Conservation (phyloP, 1,140 invertebrate genomes). For the Drosophila trapezifrons region DNA sequence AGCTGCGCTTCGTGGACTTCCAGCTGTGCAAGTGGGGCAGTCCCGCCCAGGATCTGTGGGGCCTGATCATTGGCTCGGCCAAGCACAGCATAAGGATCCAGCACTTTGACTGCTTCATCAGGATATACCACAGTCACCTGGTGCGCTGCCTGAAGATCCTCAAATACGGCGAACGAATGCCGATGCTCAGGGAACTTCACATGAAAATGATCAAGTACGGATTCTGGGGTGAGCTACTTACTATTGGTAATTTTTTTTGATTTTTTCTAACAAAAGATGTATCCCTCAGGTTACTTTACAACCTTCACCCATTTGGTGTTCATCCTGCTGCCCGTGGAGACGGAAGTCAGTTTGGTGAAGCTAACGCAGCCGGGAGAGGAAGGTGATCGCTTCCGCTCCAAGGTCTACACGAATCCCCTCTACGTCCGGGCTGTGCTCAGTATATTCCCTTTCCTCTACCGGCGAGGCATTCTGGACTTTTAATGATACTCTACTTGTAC, state of each 20-base stretch:
- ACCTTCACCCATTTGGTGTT: conserved; percentile 77
- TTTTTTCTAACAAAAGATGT: conserved; percentile 16
- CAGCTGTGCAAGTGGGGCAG: conserved; percentile 82
- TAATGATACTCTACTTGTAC: conserved; percentile 2
- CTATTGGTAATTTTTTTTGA: rapidly evolving
- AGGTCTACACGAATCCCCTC: conserved; percentile 75
- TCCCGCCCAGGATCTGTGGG: conserved; percentile 83
- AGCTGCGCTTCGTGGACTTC: conserved; percentile 84
- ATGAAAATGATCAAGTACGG: conserved; percentile 77
- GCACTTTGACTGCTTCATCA: conserved; percentile 72
- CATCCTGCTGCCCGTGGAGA: conserved; percentile 67
- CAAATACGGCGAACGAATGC: conserved; percentile 66
- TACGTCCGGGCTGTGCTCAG: conserved; percentile 65
- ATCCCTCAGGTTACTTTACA: conserved; percentile 64
- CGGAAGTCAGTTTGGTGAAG: conserved; percentile 66
- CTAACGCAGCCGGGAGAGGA: conserved; percentile 70
- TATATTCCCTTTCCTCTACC: conserved; percentile 75
- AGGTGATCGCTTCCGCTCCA: conserved; percentile 69
- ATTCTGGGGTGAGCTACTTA: conserved; percentile 66
- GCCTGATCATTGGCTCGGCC: conserved; percentile 70
- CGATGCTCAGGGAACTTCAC: conserved; percentile 64
- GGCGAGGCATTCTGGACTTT: conserved; percentile 72
- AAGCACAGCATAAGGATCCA: conserved; percentile 70
- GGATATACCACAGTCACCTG: conserved; percentile 74
- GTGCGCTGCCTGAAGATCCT: conserved; percentile 63